phyloP scores from a whole-genome alignment of 1,140 invertebrate species.

The Drosophila elegans region DNA sequence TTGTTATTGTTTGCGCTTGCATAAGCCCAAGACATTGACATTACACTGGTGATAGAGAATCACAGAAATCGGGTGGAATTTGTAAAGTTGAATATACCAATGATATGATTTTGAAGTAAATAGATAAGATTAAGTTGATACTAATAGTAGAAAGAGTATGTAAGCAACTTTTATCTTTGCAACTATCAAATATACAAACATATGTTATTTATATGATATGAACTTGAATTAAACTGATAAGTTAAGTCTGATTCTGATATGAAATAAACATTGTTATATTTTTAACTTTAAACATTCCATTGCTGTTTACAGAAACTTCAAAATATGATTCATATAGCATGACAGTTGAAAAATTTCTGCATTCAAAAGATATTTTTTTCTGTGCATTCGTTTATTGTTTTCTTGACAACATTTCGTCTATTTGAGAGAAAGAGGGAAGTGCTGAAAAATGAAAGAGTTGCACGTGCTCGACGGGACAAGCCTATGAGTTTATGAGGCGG shows the following conservation, averaged over 20 bases:
- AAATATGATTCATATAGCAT: neutral
- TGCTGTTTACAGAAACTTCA: neutral
- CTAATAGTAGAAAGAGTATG: too few relatives aligned
- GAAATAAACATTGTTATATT: neutral
- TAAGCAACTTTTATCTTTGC: neutral
- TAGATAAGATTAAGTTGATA: too few relatives aligned
- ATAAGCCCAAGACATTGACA: slow-evolving; percentile 62
- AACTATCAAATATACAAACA: neutral
- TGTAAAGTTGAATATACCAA: too few relatives aligned
- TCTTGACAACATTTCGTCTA: slow-evolving; percentile 55
- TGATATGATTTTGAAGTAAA: too few relatives aligned
- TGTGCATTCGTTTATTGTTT: slow-evolving; percentile 25
- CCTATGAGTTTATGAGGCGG: slow-evolving; percentile 70
- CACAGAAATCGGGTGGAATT: slow-evolving; percentile 1
- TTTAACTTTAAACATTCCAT: neutral
- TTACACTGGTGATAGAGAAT: slow-evolving; percentile 10
- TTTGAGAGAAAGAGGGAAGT: slow-evolving; percentile 67
- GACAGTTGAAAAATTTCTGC: neutral
- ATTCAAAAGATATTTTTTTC: slow-evolving; percentile 4
- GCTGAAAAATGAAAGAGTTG: slow-evolving; percentile 49
- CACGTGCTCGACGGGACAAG: slow-evolving; percentile 49
- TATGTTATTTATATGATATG: neutral
- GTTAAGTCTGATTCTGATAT: neutral
- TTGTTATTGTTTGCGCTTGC: slow-evolving; percentile 48
- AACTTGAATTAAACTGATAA: slow-evolving; percentile 13